These are phyloP conservation scores for Heterotis niloticus DNA, from an alignment of 2,113 vertebrate species.

Conservation along the genomic window DNA sequence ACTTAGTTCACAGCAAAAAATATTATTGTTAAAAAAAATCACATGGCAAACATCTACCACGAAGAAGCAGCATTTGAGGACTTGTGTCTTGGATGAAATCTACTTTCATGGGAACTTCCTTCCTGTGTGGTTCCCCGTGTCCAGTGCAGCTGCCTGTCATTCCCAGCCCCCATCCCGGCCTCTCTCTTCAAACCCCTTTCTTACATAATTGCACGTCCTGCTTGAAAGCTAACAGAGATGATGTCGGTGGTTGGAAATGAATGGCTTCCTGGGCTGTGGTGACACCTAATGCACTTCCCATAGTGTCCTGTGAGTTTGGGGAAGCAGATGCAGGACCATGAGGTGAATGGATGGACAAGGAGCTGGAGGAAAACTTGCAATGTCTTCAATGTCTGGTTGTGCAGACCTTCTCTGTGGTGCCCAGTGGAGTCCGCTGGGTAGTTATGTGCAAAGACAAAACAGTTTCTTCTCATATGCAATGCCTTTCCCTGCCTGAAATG, in stretches of 20 bases:
- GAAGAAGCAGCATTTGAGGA: too few relatives aligned
- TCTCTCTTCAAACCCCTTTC: neutral
- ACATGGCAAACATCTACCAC: too few relatives aligned
- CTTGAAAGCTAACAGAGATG: neutral
- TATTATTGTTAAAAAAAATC: too few relatives aligned
- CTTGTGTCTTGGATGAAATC: too few relatives aligned
- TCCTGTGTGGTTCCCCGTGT: too few relatives aligned
- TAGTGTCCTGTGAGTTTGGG: neutral
- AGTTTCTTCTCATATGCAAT: neutral
- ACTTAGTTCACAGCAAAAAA: neutral
- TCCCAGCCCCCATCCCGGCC: neutral
- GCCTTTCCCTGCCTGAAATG: constrained; percentile 17
- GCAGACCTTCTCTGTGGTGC: too few relatives aligned
- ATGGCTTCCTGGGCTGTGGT: constrained; percentile 31
- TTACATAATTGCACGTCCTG: neutral
- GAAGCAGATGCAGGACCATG: constrained; percentile 15
- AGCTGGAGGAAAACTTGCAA: neutral
- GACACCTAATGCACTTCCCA: constrained; percentile 18
- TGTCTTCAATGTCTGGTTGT: too few relatives aligned
- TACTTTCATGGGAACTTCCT: too few relatives aligned
- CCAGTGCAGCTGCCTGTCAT: too few relatives aligned
- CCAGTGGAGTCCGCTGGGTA: too few relatives aligned
- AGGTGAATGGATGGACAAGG: constrained; percentile 12
- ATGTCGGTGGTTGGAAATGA: constrained; percentile 16
- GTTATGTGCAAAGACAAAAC: neutral